Evolutionary conservation across 2,888 invertebrate genomes (phyloP).

Genomic region (Erynnis tages): DNA sequence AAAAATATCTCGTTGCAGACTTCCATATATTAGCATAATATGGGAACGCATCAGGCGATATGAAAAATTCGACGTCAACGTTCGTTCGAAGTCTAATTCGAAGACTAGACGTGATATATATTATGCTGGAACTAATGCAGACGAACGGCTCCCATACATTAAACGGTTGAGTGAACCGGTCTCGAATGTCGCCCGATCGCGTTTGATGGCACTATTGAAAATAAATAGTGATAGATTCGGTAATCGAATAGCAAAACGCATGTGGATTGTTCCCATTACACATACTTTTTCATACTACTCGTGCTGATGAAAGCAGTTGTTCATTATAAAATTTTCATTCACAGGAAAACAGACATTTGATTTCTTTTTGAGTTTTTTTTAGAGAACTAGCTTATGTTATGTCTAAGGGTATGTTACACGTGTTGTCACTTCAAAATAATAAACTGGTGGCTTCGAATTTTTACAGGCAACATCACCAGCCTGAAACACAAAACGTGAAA

Average conservation of each 20-base stretch:
- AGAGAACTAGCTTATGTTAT: too few species aligned
- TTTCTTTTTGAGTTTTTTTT: too few species aligned
- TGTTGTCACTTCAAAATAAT: too few species aligned
- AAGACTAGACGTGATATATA: slow-evolving; percentile 6
- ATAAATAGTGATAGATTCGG: slow-evolving; percentile 7
- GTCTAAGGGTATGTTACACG: too few species aligned
- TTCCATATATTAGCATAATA: slow-evolving; percentile 20
- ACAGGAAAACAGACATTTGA: too few species aligned
- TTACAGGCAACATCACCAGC: too few species aligned
- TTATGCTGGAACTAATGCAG: slow-evolving; percentile 8
- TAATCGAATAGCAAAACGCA: not conserved
- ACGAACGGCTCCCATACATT: not conserved
- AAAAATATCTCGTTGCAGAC: slow-evolving; percentile 16
- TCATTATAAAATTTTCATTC: too few species aligned
- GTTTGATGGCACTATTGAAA: slow-evolving; percentile 5
- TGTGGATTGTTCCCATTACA: slow-evolving; percentile 2
- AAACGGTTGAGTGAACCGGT: not conserved
- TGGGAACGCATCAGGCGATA: slow-evolving; percentile 17
- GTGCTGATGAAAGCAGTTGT: too few species aligned
- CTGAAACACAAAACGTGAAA: too few species aligned
- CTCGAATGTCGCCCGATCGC: not conserved
- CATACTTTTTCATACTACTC: slow-evolving; percentile 1
- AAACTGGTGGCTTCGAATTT: too few species aligned
- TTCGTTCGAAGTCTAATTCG: slow-evolving; percentile 6
- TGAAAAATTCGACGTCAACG: slow-evolving; percentile 20